Evolutionary conservation across 2,797 vertebrate genomes (phyloP).

Genomic region (Darevskia nairensis): DNA sequence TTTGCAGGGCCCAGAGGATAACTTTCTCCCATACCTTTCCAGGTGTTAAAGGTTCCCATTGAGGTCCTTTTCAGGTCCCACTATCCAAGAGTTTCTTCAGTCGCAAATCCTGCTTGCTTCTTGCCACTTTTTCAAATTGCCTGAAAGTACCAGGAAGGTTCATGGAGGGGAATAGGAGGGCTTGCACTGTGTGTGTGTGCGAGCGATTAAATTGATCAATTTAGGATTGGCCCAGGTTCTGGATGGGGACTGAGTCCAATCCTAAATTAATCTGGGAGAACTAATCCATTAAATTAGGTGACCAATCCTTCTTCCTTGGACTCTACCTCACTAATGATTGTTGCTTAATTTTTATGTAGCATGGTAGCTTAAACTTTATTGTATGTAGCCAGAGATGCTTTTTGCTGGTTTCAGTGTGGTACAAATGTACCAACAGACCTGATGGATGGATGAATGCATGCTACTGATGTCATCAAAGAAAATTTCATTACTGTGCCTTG

Average conservation of each 20-base stretch:
- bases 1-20: neutral
- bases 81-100: neutral
- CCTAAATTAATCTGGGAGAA: neutral
- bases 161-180: neutral
- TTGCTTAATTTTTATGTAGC: neutral
- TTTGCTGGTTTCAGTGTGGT: neutral
- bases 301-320: neutral
- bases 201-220: neutral
- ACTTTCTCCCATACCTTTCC: no score
- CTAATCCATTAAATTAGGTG: neutral
- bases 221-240: neutral
- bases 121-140: neutral
- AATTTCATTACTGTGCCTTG: constrained; percentile 9
- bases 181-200: neutral
- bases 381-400: neutral
- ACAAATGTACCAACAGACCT: neutral
- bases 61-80: neutral
- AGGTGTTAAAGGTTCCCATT: neutral
- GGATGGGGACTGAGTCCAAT: neutral
- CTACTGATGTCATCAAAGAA: constrained; percentile 5
- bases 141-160: neutral
- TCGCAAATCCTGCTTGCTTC: neutral
- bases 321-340: neutral
- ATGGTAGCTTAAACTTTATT: constrained; percentile 2
- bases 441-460: neutral